Conservation (phyloP, 2,113 vertebrate genomes). For the Eptesicus fuscus region DNA sequence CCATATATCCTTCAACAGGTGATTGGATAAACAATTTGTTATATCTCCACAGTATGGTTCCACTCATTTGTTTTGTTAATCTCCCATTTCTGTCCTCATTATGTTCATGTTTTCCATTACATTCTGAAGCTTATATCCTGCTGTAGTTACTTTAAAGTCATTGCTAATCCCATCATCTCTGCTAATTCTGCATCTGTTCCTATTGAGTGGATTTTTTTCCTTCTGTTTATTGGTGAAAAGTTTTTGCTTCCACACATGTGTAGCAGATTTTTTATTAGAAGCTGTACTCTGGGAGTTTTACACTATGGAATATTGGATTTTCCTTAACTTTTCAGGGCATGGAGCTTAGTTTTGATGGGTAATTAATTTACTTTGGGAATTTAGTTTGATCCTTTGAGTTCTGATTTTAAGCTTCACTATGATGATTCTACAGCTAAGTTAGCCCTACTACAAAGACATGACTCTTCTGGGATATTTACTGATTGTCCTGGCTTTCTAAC, state of each 20-base stretch:
- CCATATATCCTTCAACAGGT: background rate
- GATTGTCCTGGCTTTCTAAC: background rate
- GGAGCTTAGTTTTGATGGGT: background rate
- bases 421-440: background rate
- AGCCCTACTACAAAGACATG: background rate
- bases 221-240: background rate
- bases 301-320: background rate
- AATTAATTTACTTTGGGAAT: background rate
- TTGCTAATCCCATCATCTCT: background rate
- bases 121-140: background rate
- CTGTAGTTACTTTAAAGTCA: background rate
- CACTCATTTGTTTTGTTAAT: background rate
- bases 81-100: background rate
- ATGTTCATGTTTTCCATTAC: background rate
- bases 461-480: background rate
- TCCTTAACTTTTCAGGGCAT: background rate
- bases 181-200: background rate
- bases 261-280: background rate
- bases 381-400: background rate
- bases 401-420: background rate
- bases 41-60: background rate
- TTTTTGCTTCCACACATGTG: background rate
- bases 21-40: background rate
- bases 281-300: background rate
- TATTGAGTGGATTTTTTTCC: background rate